Percentiles rank a stretch among this genome's conserved stretches.
These are phyloP conservation scores for Morus bassanus DNA, from an alignment of 2,797 vertebrate genomes.

Conservation along the genomic window DNA sequence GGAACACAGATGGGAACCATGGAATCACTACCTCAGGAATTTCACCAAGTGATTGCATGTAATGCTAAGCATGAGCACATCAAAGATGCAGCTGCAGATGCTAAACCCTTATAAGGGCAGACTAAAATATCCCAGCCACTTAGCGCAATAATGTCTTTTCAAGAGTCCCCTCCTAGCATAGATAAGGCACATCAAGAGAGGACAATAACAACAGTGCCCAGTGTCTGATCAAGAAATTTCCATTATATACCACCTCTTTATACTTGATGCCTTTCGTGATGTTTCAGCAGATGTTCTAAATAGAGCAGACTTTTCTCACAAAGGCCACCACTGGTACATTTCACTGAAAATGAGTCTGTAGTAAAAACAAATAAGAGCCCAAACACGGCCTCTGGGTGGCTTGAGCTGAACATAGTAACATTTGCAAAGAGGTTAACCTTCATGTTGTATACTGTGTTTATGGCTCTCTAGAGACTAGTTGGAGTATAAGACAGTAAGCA, in stretches of 20 bases:
- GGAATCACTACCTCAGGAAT: constrained; percentile 45
- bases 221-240: not conserved
- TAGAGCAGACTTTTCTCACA: not conserved
- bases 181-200: not conserved
- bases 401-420: not conserved
- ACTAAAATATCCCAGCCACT: not conserved
- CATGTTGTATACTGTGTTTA: not conserved
- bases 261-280: not conserved
- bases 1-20: constrained; percentile 49
- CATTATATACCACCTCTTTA: not conserved
- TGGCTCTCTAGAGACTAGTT: not conserved
- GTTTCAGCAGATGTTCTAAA: not conserved
- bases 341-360: not conserved
- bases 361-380: not conserved
- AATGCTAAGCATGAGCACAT: constrained; percentile 23
- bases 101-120: constrained; percentile 1
- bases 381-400: not conserved
- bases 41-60: constrained; percentile 14
- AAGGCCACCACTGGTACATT: not conserved
- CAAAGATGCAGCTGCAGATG: constrained; percentile 37
- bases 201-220: not conserved
- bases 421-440: not conserved
- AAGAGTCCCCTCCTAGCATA: not conserved
- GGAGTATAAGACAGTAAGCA: not conserved
- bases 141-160: not conserved